Evolutionary conservation across 1,140 invertebrate genomes (phyloP).

Genomic region (Drosophila takahashii): DNA sequence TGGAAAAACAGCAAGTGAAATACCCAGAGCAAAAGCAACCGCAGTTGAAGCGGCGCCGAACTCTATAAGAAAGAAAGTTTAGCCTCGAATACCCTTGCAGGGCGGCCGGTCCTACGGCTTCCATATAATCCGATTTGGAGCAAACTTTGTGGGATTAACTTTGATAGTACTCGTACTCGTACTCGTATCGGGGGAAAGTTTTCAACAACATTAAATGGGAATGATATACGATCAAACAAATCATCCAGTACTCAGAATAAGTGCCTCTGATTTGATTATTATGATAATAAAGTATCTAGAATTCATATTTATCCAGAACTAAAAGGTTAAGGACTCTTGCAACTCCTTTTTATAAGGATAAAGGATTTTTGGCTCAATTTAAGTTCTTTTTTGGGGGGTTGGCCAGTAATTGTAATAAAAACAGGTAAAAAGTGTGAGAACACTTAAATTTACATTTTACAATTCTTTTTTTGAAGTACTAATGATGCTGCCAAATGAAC

Average conservation of each 20-base stretch:
- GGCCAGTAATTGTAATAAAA: neutral
- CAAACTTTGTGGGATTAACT: neutral
- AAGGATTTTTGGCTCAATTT: slow-evolving; percentile 4
- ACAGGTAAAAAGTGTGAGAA: neutral
- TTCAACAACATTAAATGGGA: neutral
- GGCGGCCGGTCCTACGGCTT: neutral
- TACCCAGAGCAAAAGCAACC: slow-evolving; percentile 5
- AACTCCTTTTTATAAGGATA: neutral
- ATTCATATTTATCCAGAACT: too few species aligned
- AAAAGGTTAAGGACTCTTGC: too few species aligned
- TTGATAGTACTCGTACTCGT: neutral
- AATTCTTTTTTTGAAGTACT: slow-evolving; percentile 3
- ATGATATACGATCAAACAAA: neutral
- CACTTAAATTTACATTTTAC: neutral
- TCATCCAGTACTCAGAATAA: too few species aligned
- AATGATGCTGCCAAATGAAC: slow-evolving; percentile 15
- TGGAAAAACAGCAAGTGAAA: slow-evolving; percentile 4
- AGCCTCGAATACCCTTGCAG: neutral
- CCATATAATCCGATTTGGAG: neutral
- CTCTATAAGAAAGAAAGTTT: neutral
- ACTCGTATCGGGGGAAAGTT: neutral
- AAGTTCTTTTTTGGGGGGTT: neutral
- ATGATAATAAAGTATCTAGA: neutral
- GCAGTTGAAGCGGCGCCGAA: neutral
- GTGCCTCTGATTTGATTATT: neutral